Conservation (phyloP, 2,888 invertebrate genomes). For the Ligdia adustata region DNA sequence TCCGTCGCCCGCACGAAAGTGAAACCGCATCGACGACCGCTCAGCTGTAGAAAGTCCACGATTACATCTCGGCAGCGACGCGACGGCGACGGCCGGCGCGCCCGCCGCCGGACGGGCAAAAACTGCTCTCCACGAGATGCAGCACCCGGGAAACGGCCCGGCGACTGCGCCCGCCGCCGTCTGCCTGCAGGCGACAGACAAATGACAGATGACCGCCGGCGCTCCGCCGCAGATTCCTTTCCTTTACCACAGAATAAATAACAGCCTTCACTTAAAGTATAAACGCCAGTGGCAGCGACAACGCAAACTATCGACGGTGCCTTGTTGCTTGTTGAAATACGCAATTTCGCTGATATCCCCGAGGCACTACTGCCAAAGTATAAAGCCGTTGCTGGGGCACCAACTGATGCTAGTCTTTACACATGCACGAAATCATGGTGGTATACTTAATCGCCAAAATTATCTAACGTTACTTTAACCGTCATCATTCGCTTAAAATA, state of each 20-base stretch:
- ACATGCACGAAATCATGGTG: slow-evolving; percentile 42
- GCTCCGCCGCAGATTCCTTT: slow-evolving; percentile 57
- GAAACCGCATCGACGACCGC: slow-evolving; percentile 72
- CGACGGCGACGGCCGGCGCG: slow-evolving; percentile 45
- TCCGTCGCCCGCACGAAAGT: slow-evolving; percentile 79
- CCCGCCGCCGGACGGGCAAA: slow-evolving; percentile 71
- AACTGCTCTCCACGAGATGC: slow-evolving; percentile 66
- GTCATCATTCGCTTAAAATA: slow-evolving; percentile 44
- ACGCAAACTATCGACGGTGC: too few relatives aligned
- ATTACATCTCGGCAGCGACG: slow-evolving; percentile 68
- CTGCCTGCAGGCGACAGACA: slow-evolving; percentile 57
- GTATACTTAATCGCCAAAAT: slow-evolving; percentile 44
- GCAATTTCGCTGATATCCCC: slow-evolving; percentile 53
- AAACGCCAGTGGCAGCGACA: slow-evolving; percentile 37
- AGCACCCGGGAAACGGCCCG: slow-evolving; percentile 69
- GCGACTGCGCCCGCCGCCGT: slow-evolving; percentile 52
- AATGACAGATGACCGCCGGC: slow-evolving; percentile 64
- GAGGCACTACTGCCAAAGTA: slow-evolving; percentile 38
- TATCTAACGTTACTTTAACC: slow-evolving; percentile 49
- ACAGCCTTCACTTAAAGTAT: slow-evolving; percentile 26
- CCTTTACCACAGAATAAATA: slow-evolving; percentile 48
- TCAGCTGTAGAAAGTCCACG: slow-evolving; percentile 82
- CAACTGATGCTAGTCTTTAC: slow-evolving; percentile 42
- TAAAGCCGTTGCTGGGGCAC: too few relatives aligned
- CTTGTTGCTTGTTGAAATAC: slow-evolving; percentile 49